Conservation (phyloP, 2,888 invertebrate genomes). For the Chrysolina haemoptera region DNA sequence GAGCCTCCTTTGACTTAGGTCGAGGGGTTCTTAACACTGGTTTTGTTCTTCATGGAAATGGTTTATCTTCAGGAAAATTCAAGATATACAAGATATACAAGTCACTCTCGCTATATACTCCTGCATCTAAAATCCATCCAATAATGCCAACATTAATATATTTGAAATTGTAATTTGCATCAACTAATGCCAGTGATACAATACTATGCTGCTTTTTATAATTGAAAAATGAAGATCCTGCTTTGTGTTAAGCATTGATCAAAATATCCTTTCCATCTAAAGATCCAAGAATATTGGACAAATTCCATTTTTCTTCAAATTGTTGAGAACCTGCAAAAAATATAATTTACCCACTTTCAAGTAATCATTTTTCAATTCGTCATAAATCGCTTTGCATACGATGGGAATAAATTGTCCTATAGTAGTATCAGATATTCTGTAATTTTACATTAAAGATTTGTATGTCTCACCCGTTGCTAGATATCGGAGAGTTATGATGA, state of each 20-base stretch:
- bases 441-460: conserved; percentile 34
- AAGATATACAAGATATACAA: conserved; percentile 50
- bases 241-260: conserved; percentile 38
- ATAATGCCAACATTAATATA: conserved; percentile 56
- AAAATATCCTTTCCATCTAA: conserved; percentile 56
- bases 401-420: conserved; percentile 34
- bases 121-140: conserved; percentile 57
- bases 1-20: too few relatives aligned
- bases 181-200: conserved; percentile 55
- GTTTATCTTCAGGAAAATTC: conserved; percentile 52
- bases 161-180: conserved; percentile 54
- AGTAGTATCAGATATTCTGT: conserved; percentile 32
- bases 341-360: conserved; percentile 32
- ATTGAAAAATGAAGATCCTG: conserved; percentile 50
- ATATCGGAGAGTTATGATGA: conserved; percentile 40
- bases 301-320: conserved; percentile 51
- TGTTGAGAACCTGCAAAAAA: conserved; percentile 37
- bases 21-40: too few relatives aligned
- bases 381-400: conserved; percentile 32
- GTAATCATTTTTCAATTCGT: conserved; percentile 35
- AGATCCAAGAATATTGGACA: conserved; percentile 53
- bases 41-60: conserved; percentile 49
- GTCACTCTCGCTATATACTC: conserved; percentile 52
- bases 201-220: conserved; percentile 49
- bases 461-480: conserved; percentile 42